Evolutionary conservation across 1,140 invertebrate species (phyloP).

Genomic region (Muscidifurax raptorellus): DNA sequence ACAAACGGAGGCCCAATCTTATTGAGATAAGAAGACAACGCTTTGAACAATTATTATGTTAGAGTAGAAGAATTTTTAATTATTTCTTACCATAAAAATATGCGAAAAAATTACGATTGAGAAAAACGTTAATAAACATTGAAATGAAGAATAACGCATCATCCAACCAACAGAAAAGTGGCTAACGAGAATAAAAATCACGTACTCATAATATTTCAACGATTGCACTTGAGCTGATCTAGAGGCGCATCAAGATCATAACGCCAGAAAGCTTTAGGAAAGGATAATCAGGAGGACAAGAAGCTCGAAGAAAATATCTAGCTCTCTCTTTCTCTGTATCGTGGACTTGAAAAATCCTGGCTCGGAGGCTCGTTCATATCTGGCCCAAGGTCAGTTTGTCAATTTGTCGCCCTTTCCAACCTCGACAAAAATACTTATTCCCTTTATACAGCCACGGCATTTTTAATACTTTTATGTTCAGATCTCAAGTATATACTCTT

Average conservation of each 20-base stretch:
- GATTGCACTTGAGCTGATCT: constrained; percentile 37
- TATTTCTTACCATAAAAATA: background rate
- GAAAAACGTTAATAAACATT: background rate
- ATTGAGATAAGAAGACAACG: no score
- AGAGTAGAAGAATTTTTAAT: background rate
- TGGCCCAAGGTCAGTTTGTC: constrained; percentile 63
- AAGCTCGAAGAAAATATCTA: constrained; percentile 50
- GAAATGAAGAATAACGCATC: background rate
- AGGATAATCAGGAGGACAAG: constrained; percentile 46
- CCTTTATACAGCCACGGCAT: background rate
- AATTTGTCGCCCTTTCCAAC: constrained; percentile 22
- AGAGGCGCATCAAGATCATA: constrained; percentile 34
- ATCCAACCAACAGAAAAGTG: background rate
- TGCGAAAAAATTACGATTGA: background rate
- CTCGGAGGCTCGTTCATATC: constrained; percentile 57
- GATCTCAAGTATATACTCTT: background rate
- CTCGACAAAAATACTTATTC: background rate
- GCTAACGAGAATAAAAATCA: background rate
- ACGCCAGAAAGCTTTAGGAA: constrained; percentile 51
- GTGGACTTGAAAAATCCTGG: constrained; percentile 44
- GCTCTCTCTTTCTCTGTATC: constrained; percentile 19
- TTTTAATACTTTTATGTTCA: background rate
- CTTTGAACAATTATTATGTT: background rate
- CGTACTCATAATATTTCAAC: constrained; percentile 30
- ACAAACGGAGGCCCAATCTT: no score